Percentiles rank a stretch among this genome's conserved stretches.
phyloP scores from a whole-genome alignment of 2,113 vertebrate species.

The Serilophus lunatus region DNA sequence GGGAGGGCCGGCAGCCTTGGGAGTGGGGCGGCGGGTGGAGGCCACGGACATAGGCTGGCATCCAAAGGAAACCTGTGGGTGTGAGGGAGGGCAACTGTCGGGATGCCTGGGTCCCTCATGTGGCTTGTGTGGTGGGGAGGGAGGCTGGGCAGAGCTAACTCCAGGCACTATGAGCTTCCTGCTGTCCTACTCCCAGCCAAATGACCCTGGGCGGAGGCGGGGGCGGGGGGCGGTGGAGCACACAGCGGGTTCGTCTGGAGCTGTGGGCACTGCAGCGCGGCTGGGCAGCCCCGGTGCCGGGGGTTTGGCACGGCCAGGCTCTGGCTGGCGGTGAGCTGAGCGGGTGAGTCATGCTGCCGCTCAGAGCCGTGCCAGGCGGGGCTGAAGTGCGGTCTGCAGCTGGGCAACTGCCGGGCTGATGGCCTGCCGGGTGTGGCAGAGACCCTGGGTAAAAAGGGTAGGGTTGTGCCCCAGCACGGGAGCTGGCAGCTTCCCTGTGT shows the following conservation, averaged over 20 bases:
- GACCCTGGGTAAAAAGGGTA: rapidly evolving
- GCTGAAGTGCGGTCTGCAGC: not conserved
- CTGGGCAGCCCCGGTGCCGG: not conserved
- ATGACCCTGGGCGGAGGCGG: rapidly evolving
- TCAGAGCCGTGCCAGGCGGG: not conserved
- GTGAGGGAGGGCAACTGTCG: not conserved
- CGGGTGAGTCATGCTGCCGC: not conserved
- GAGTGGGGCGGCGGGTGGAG: not conserved
- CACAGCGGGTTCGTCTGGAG: rapidly evolving
- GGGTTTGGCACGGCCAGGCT: not conserved
- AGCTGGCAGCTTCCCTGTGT: not conserved
- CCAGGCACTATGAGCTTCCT: not conserved
- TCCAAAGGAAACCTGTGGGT: not conserved
- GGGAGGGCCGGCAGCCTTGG: not conserved
- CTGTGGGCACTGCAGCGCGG: not conserved
- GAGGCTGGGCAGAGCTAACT: not conserved
- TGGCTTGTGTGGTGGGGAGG: rapidly evolving
- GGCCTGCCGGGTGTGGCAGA: not conserved
- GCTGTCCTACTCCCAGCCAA: not conserved
- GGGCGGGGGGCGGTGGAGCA: not conserved
- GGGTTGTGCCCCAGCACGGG: not conserved
- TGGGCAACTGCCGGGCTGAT: not conserved
- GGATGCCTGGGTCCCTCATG: not conserved
- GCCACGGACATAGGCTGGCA: not conserved
- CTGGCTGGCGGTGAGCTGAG: not conserved